These are phyloP conservation scores for Rhagophthalmus giganteus DNA, from an alignment of 2,888 invertebrate species.

Conservation along the genomic window DNA sequence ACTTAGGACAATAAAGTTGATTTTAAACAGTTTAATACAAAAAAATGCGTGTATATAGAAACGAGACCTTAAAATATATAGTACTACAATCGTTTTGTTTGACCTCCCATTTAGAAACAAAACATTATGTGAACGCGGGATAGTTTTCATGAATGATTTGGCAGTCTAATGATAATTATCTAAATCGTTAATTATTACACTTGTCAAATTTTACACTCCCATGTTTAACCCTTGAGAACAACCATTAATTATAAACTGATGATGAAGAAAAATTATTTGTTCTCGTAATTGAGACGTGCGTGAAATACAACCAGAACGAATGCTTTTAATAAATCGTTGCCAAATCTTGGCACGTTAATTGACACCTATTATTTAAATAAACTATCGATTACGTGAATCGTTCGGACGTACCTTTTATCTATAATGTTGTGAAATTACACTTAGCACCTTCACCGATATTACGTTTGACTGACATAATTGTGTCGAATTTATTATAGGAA, in stretches of 20 bases:
- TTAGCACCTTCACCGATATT: constrained; percentile 3
- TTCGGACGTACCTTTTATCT: constrained; percentile 1
- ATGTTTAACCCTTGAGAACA: constrained; percentile 11
- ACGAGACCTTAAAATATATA: not conserved
- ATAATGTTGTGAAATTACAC: constrained; percentile 2
- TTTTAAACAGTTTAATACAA: too few species aligned
- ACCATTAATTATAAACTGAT: constrained; percentile 14
- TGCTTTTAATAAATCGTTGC: constrained; percentile 1
- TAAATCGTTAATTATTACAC: constrained; percentile 17
- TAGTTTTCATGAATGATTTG: constrained; percentile 15
- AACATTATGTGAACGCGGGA: constrained; percentile 7
- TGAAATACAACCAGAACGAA: constrained; percentile 1
- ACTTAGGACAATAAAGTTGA: too few species aligned
- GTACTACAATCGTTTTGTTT: constrained; percentile 6
- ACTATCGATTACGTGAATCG: constrained; percentile 6
- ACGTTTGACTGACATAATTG: constrained; percentile 11
- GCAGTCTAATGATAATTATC: constrained; percentile 19
- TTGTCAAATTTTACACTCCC: constrained; percentile 21
- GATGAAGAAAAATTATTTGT: constrained; percentile 14
- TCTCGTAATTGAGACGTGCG: constrained; percentile 17
- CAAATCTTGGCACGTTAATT: constrained; percentile 12
- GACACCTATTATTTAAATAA: constrained; percentile 11
- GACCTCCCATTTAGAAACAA: constrained; percentile 11
- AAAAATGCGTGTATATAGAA: too few species aligned
- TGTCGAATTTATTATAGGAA: constrained; percentile 4